Evolutionary conservation across 2,113 vertebrate genomes (phyloP).

Genomic region (Herpetotheres cachinnans): DNA sequence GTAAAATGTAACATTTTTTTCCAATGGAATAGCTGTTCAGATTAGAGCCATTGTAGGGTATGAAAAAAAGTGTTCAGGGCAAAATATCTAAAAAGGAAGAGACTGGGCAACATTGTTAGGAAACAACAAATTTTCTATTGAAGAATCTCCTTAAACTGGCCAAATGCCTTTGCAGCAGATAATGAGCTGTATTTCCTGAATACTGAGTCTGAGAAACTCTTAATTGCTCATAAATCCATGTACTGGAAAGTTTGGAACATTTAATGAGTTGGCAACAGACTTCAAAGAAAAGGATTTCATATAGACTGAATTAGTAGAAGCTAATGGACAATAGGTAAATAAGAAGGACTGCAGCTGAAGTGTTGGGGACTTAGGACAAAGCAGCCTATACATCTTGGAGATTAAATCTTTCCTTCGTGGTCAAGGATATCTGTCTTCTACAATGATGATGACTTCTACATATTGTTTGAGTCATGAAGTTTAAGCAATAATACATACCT

Average conservation of each 20-base stretch:
- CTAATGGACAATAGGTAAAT: not conserved
- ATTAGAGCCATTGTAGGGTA: not conserved
- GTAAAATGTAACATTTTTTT: slow-evolving; percentile 5
- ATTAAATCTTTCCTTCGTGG: not conserved
- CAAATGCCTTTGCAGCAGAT: slow-evolving; percentile 33
- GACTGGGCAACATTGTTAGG: not conserved
- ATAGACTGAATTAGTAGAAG: not conserved
- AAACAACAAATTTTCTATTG: slow-evolving; percentile 22
- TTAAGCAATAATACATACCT: not conserved
- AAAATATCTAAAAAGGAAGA: slow-evolving; percentile 9
- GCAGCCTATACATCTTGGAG: not conserved
- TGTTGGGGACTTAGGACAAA: not conserved
- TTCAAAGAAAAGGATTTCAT: slow-evolving; percentile 17
- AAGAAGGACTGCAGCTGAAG: not conserved
- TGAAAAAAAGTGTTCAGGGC: not conserved
- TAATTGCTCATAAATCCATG: slow-evolving; percentile 46
- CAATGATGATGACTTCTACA: not conserved
- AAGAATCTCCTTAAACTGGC: slow-evolving; percentile 29
- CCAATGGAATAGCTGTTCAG: not conserved
- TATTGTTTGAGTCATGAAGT: not conserved
- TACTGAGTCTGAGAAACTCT: slow-evolving; percentile 24
- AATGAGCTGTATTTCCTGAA: slow-evolving; percentile 45
- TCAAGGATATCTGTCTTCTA: not conserved
- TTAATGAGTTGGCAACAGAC: slow-evolving; percentile 44
- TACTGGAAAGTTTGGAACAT: slow-evolving; percentile 15